These are phyloP conservation scores for Telenomus remus DNA, from an alignment of 1,140 invertebrate genomes.

Conservation along the genomic window DNA sequence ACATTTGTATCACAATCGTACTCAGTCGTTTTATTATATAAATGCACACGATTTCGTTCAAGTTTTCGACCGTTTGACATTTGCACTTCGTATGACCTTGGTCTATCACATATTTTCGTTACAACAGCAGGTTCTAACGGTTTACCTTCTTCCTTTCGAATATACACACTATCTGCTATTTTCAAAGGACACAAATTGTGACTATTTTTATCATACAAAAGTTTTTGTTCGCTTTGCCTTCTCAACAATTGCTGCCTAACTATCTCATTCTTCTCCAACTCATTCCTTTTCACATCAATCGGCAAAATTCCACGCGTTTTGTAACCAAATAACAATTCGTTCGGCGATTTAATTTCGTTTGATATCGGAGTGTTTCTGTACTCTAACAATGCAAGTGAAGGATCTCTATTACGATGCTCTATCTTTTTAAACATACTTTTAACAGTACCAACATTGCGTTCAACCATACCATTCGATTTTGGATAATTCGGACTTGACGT, in stretches of 20 bases:
- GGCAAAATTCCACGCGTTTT: constrained; percentile 24
- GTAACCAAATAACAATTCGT: constrained; percentile 29
- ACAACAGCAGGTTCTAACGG: neutral
- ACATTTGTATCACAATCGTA: constrained; percentile 3
- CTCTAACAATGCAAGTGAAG: constrained; percentile 26
- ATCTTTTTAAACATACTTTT: constrained; percentile 41
- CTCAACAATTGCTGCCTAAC: constrained; percentile 2
- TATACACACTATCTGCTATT: constrained; percentile 4
- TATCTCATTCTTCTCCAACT: neutral
- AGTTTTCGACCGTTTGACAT: constrained; percentile 4
- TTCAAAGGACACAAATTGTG: constrained; percentile 4
- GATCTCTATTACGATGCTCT: constrained; percentile 22
- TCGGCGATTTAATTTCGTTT: constrained; percentile 25
- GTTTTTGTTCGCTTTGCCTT: constrained; percentile 1
- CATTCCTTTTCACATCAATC: neutral
- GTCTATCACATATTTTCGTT: constrained; percentile 9
- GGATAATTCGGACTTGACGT: constrained; percentile 39
- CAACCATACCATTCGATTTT: constrained; percentile 44
- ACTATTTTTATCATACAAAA: neutral
- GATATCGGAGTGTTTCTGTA: constrained; percentile 42
- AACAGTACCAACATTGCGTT: constrained; percentile 25
- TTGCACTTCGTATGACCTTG: constrained; percentile 19
- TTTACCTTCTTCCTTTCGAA: constrained; percentile 4
- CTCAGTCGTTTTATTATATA: constrained; percentile 20
- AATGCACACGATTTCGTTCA: constrained; percentile 24